Base-by-base conservation (phyloP, 2,888 invertebrate genomes). In the Tetramorium bicarinatum region DNA sequence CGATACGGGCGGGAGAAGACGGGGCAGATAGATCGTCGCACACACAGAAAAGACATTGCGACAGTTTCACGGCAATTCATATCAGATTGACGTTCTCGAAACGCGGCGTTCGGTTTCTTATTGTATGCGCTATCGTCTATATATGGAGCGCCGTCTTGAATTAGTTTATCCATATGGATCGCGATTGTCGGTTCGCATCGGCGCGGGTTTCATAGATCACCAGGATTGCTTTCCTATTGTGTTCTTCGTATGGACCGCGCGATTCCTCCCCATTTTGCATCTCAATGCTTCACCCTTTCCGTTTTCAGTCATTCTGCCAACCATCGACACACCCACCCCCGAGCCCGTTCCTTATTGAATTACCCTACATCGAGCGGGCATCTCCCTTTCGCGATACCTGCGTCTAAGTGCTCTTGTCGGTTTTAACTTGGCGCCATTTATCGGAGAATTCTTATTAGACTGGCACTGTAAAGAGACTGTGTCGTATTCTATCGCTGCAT, bases 141-240 rank as follows among this genome's bases (percentile, higher is more conserved):
- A 84, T 82, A 84, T 79, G 81, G 83, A 84, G 82, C 77, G 64
- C 81, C 83, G 83, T 88, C 90, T 91, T 89, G 90, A 93, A 93
- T 93, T 93, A 92, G 92, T 92, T 93, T 92, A 93, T 93, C 92
- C 93, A 93, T 93, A 93, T 93, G 93, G 92, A 93, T 92, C 83
- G 90, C 89, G 87, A 91, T 92, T 88, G 90, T 91, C 88, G 84
- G 13, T 84, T 67, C 81, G 81, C 64, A 82, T 86, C 59, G 66
- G 44, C 67, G 52, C 71, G 67, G 54, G 18, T 84, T 88, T 85
- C 89, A 88, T 91, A 90, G 90, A 91, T 91, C 91, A 91, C 85
- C 67, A 62, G 87, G 91, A 91, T 91, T 85, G 90, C 87, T 86
- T 89, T 83, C 84, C 59, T 88, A 92, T 92, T 92, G 92, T 92